Conservation (phyloP, 2,888 invertebrate genomes). For the Mycalesis mineus region DNA sequence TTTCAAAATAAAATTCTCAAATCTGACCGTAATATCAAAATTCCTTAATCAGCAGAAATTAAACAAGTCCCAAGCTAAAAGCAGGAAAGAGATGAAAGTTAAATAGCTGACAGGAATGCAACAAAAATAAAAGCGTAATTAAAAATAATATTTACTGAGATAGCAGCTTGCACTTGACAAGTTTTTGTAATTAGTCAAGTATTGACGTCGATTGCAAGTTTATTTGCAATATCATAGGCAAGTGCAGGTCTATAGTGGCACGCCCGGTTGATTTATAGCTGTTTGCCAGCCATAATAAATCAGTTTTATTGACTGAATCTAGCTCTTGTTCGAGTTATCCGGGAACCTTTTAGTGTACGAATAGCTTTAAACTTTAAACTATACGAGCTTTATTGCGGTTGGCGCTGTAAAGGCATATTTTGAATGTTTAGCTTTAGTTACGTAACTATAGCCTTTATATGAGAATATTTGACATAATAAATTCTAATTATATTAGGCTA, state of each 20-base stretch:
- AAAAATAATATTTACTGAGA: background rate
- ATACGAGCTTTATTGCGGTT: background rate
- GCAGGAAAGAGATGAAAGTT: no score
- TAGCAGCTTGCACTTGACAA: background rate
- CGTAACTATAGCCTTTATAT: background rate
- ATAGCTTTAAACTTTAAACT: slow-evolving; percentile 2
- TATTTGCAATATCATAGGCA: slow-evolving; percentile 31
- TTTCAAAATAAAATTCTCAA: no score
- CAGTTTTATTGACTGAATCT: slow-evolving; percentile 59
- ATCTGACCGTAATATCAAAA: no score
- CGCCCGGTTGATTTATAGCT: slow-evolving; percentile 59
- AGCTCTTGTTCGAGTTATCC: slow-evolving; percentile 20
- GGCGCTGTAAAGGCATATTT: slow-evolving; percentile 13
- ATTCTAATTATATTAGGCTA: background rate
- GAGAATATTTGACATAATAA: background rate
- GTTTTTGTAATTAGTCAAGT: slow-evolving; percentile 1
- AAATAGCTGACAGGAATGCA: no score
- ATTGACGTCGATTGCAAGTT: slow-evolving; percentile 3
- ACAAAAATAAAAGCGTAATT: no score
- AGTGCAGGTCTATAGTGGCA: slow-evolving; percentile 26
- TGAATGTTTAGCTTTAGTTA: slow-evolving; percentile 3
- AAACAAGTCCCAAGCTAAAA: no score
- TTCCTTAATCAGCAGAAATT: no score
- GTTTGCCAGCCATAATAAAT: slow-evolving; percentile 60
- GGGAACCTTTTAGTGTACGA: slow-evolving; percentile 11